Evolutionary conservation across 2,113 vertebrate genomes (phyloP).

Genomic region (Falco punctatus): DNA sequence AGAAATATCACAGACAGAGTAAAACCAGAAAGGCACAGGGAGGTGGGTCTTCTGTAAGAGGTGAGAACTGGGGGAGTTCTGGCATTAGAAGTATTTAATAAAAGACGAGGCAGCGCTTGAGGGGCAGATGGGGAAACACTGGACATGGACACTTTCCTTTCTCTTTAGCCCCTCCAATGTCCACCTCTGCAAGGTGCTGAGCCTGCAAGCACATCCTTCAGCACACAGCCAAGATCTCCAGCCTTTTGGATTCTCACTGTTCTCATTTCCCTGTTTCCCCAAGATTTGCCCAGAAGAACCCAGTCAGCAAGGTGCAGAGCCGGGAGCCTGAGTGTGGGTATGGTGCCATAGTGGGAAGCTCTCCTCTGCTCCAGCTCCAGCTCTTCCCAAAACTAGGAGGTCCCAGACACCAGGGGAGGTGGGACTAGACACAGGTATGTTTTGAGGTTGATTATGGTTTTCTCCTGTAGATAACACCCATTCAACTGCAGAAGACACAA

Average conservation of each 20-base stretch:
- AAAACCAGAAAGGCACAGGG: neutral
- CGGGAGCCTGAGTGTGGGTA: neutral
- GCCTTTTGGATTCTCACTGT: neutral
- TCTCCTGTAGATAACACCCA: neutral
- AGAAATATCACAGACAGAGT: neutral
- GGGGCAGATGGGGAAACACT: neutral
- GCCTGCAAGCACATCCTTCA: neutral
- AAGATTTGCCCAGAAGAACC: neutral
- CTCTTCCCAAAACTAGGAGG: neutral
- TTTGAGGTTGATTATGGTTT: neutral
- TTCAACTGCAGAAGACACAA: neutral
- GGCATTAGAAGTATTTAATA: neutral
- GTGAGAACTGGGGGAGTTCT: neutral
- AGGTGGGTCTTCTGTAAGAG: neutral
- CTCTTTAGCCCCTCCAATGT: rapidly evolving
- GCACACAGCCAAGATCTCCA: neutral
- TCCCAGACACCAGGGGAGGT: neutral
- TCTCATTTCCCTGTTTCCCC: neutral
- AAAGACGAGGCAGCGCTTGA: neutral
- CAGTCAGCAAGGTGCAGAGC: neutral
- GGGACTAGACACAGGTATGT: neutral
- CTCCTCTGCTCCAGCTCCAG: neutral
- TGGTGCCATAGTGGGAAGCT: rapidly evolving
- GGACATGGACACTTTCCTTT: neutral
- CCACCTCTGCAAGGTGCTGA: neutral